phyloP scores from a whole-genome alignment of 1,140 invertebrate species.

The Mycetomoellerius zeteki region DNA sequence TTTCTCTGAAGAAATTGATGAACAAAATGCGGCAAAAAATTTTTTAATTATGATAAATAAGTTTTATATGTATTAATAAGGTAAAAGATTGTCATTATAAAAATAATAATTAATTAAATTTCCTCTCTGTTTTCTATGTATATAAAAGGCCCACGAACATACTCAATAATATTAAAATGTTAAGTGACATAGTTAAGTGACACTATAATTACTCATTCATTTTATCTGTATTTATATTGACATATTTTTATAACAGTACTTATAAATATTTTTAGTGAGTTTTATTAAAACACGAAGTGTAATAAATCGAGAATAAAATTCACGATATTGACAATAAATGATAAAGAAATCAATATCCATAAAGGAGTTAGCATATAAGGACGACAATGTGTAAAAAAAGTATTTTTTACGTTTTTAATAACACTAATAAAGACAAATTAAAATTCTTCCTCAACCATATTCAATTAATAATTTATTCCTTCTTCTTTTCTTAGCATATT shows the following conservation, averaged over 20 bases:
- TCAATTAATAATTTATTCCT: neutral
- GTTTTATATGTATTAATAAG: neutral
- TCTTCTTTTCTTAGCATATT: neutral
- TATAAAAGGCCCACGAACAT: neutral
- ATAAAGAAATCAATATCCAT: neutral
- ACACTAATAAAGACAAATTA: neutral
- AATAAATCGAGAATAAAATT: neutral
- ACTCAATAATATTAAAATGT: neutral
- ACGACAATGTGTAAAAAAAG: neutral
- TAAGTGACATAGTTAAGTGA: neutral
- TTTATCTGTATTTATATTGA: constrained; percentile 10
- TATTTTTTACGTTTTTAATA: constrained; percentile 13
- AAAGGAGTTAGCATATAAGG: constrained; percentile 4
- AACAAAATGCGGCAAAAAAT: neutral
- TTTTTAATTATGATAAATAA: neutral
- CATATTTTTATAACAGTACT: neutral
- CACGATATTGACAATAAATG: neutral
- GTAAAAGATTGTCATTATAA: neutral
- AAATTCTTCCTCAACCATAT: neutral
- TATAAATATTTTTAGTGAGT: neutral
- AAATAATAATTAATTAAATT: neutral
- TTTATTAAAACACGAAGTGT: neutral
- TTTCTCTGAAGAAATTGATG: neutral
- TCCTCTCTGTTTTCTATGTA: neutral
- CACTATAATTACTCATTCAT: neutral